Base-by-base conservation (phyloP, 2,797 vertebrate species). In the Ctenochaetus hawaiiensis region DNA sequence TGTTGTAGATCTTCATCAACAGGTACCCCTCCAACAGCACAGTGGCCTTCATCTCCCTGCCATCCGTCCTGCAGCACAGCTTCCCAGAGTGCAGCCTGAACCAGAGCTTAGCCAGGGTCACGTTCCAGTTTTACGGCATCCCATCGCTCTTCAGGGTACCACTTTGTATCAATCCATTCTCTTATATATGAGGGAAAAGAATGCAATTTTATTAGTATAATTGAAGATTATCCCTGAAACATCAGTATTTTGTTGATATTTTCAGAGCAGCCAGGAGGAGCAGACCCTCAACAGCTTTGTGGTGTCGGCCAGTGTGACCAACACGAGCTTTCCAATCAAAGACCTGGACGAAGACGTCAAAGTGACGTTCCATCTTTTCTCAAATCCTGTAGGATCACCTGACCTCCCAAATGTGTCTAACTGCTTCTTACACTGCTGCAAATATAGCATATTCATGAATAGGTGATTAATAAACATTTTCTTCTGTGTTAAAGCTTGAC, bases 111-210 rank as follows among this genome's bases (percentile, higher is more conserved):
- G 83, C 94, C 0, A 95, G 95, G 67, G 87, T 99, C 65, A 96
- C 96, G 85, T 98, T 99, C 83, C 96, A 95, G 78, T 99, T 98
- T 89, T 97, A 95, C 51, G 95, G 94, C 6, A 90, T 89, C 60
- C 91, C 94, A 1, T 82, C 86, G 1, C 95, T 97, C 56, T 98
- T 99, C 85, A 72, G 57, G 94, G 97, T 97, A 94, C n/a, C 0
- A 2, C 0, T 11, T 10, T 5, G 0, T 47, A 5, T n/a, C 1
- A 34, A 34, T 45, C 5, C 9, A 62, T 69, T 45, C 22, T 64
- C 8, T 56, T 6, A 8, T 17, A 17, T 6, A 20, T 20, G 39
- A 30, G 14, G 8, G 17, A 22, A 44, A 49, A 23, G 22, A 0
- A 0, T 39, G 1, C 8, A 22, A 6, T 11, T 43, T 11, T 5